Conservation (phyloP, 1,140 invertebrate genomes). For the Halictus rubicundus region DNA sequence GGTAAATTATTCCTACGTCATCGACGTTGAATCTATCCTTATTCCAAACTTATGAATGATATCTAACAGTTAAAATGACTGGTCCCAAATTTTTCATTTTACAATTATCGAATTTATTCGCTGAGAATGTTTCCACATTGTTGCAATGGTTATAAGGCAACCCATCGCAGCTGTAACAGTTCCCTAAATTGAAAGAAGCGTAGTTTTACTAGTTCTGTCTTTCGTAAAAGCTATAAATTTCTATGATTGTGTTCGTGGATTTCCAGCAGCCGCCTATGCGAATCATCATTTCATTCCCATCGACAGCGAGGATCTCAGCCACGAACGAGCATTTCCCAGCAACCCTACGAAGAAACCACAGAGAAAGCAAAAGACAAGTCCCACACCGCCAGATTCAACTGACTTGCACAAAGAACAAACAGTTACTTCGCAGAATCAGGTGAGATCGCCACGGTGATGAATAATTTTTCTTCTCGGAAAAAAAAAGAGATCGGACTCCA, state of each 20-base stretch:
- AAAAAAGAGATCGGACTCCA: no score
- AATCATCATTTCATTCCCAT: slow-evolving; percentile 70
- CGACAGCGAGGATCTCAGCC: slow-evolving; percentile 83
- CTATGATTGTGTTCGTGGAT: not conserved
- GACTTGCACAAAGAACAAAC: slow-evolving; percentile 74
- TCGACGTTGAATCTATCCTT: not conserved
- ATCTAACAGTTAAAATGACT: no score
- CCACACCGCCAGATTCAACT: slow-evolving; percentile 69
- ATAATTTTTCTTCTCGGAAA: no score
- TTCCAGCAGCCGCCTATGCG: slow-evolving; percentile 70
- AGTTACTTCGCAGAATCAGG: slow-evolving; percentile 76
- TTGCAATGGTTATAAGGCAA: no score
- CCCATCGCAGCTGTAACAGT: no score
- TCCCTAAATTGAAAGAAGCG: no score
- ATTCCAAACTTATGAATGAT: not conserved
- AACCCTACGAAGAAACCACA: slow-evolving; percentile 73
- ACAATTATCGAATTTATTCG: no score
- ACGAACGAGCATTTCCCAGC: slow-evolving; percentile 72
- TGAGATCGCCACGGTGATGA: slow-evolving; percentile 43
- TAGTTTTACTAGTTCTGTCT: no score
- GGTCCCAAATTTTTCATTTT: no score
- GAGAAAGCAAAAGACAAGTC: slow-evolving; percentile 70
- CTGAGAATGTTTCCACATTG: no score
- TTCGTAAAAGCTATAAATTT: not conserved
- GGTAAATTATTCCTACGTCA: slow-evolving; percentile 58